Evolutionary conservation across 92 coral and sea anemone species (phyloP).

Genomic region (Umimayanthus chanpuru): DNA sequence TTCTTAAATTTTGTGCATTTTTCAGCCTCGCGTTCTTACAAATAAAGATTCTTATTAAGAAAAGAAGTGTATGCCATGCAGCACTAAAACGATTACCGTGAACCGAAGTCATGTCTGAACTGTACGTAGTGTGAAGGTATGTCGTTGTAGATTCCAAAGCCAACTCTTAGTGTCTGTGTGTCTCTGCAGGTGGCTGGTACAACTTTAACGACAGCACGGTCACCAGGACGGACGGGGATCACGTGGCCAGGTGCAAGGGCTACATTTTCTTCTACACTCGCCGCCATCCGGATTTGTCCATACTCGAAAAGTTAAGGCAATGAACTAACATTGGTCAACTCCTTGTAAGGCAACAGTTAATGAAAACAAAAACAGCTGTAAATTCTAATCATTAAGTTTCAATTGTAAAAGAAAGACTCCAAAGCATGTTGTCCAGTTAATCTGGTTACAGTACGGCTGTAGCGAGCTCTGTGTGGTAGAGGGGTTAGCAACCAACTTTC

Average conservation of each 20-base stretch:
- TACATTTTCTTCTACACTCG: constrained; percentile 97
- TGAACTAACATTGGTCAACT: constrained; percentile 22
- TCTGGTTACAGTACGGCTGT: neutral
- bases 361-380: neutral
- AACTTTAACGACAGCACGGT: constrained; percentile 98
- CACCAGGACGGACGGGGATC: constrained; percentile 78
- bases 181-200: constrained; percentile 84
- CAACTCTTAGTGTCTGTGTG: neutral
- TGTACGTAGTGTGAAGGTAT: no score
- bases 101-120: no score
- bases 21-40: no score
- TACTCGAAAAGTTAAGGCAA: constrained; percentile 88
- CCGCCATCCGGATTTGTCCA: constrained; percentile 92
- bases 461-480: neutral
- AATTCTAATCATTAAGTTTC: neutral
- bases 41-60: no score
- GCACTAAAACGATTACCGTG: no score
- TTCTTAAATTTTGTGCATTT: no score
- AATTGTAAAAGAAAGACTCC: neutral
- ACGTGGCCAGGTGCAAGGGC: constrained; percentile 89
- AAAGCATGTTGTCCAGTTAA: neutral
- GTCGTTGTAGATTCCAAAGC: no score
- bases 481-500: neutral
- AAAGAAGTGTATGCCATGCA: no score
- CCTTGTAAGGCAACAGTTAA: neutral